Evolutionary conservation across 1,140 invertebrate genomes (phyloP).

Genomic region (Glomeris maerens): DNA sequence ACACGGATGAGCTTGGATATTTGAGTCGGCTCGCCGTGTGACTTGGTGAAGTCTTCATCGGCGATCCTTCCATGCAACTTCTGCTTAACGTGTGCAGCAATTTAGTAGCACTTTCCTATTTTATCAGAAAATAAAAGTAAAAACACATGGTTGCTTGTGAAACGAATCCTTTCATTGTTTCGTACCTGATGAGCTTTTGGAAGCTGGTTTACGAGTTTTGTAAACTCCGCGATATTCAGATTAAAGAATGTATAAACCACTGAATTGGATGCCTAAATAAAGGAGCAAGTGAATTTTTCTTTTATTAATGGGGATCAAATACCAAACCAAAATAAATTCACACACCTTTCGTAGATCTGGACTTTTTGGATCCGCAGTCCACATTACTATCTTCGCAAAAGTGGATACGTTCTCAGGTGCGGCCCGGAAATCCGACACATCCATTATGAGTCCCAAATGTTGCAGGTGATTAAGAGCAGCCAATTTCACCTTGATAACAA

Average conservation of each 20-base stretch:
- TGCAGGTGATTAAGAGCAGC: slow-evolving; percentile 33
- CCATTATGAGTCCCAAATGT: slow-evolving; percentile 29
- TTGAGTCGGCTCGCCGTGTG: slow-evolving; percentile 1
- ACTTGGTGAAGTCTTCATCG: slow-evolving; percentile 25
- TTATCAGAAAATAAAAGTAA: too few species aligned
- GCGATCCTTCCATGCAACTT: too few species aligned
- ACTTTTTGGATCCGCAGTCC: slow-evolving; percentile 40
- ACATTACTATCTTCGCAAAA: slow-evolving; percentile 38
- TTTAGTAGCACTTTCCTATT: too few species aligned
- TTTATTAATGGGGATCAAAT: not conserved
- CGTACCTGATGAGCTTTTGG: slow-evolving; percentile 66
- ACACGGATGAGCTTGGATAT: too few species aligned
- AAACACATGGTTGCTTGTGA: too few species aligned
- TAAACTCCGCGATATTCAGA: slow-evolving; percentile 72
- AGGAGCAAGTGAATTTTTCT: slow-evolving; percentile 6
- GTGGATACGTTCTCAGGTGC: slow-evolving; percentile 34
- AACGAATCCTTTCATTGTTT: too few species aligned
- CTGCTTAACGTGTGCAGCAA: too few species aligned
- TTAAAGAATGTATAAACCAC: slow-evolving; percentile 76
- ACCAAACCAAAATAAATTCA: slow-evolving; percentile 5
- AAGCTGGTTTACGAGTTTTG: slow-evolving; percentile 62
- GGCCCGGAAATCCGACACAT: slow-evolving; percentile 29
- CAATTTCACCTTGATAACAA: slow-evolving; percentile 29
- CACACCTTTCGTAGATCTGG: slow-evolving; percentile 53
- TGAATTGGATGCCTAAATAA: slow-evolving; percentile 46